Conservation (phyloP, 2,113 vertebrate species). For the Anguilla rostrata region DNA sequence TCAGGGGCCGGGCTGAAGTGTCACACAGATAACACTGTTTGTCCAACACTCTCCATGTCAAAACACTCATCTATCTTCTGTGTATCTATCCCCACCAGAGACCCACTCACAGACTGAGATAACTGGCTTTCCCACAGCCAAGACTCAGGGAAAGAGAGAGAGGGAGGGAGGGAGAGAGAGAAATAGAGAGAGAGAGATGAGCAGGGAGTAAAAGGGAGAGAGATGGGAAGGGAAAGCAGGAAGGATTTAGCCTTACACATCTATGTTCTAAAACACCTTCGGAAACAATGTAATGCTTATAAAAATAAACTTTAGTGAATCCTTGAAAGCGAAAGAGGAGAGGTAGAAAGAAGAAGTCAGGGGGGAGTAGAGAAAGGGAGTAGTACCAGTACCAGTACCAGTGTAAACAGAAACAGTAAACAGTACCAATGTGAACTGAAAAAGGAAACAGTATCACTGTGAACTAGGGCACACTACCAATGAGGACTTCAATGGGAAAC, state of each 20-base stretch:
- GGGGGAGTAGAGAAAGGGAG: neutral
- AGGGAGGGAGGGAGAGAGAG: neutral
- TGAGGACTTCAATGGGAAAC: neutral
- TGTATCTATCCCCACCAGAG: conserved; percentile 95
- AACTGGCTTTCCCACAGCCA: conserved; percentile 80
- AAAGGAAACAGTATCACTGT: no score
- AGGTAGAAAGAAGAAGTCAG: neutral
- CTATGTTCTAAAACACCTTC: no score
- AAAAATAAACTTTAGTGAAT: neutral
- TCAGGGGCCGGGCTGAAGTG: conserved; percentile 81
- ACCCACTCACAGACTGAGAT: conserved; percentile 83
- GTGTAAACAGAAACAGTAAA: neutral
- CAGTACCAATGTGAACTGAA: neutral
- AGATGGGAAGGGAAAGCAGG: conserved; percentile 34
- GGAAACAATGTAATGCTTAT: no score
- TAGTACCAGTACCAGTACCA: no score
- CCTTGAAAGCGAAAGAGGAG: conserved; percentile 29
- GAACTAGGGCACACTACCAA: no score
- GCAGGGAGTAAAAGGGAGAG: conserved; percentile 9
- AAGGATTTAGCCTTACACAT: neutral
- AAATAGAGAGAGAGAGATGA: conserved; percentile 9
- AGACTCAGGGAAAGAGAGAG: conserved; percentile 33
- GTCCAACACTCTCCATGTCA: conserved; percentile 96
- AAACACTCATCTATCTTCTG: conserved; percentile 94
- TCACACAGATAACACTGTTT: conserved; percentile 82